Percentiles rank a stretch among this genome's conserved stretches.
These are phyloP conservation scores for Syngnathus acus DNA, from an alignment of 2,797 vertebrate species.

Conservation along the genomic window DNA sequence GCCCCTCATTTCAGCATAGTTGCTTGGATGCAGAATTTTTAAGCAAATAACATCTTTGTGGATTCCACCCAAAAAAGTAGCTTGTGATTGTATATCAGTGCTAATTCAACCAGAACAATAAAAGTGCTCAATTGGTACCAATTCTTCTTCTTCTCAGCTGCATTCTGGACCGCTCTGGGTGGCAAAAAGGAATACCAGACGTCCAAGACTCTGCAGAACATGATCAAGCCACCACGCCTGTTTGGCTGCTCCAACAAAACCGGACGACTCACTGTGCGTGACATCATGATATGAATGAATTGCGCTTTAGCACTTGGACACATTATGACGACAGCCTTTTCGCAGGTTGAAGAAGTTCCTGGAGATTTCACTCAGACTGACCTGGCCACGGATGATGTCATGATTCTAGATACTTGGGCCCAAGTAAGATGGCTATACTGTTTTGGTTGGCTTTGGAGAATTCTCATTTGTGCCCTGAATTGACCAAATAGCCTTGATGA, in stretches of 20 bases:
- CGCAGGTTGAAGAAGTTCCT: slow-evolving; percentile 74
- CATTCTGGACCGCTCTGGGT: slow-evolving; percentile 70
- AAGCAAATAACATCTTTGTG: not conserved
- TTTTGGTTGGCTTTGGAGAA: not conserved
- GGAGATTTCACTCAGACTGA: slow-evolving; percentile 76
- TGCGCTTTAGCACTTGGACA: too few species aligned
- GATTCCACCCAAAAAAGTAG: not conserved
- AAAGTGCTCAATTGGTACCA: not conserved
- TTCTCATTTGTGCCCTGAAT: not conserved
- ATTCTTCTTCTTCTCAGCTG: slow-evolving; percentile 36
- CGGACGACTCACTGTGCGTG: slow-evolving; percentile 66
- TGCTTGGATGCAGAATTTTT: not conserved
- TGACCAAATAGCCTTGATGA: not conserved
- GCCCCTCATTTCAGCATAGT: too few species aligned
- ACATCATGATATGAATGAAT: not conserved
- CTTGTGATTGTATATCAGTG: not conserved
- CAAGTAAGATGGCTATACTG: slow-evolving; percentile 55
- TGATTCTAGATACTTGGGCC: slow-evolving; percentile 74
- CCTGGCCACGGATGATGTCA: slow-evolving; percentile 77
- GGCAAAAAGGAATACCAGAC: slow-evolving; percentile 75
- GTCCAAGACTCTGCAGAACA: slow-evolving; percentile 60
- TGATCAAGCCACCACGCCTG: slow-evolving; percentile 61
- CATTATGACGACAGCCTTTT: too few species aligned
- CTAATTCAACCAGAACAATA: not conserved
- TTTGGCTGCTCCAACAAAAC: slow-evolving; percentile 79